Conservation (phyloP, 2,113 vertebrate genomes). For the Variabilichromis moorii region DNA sequence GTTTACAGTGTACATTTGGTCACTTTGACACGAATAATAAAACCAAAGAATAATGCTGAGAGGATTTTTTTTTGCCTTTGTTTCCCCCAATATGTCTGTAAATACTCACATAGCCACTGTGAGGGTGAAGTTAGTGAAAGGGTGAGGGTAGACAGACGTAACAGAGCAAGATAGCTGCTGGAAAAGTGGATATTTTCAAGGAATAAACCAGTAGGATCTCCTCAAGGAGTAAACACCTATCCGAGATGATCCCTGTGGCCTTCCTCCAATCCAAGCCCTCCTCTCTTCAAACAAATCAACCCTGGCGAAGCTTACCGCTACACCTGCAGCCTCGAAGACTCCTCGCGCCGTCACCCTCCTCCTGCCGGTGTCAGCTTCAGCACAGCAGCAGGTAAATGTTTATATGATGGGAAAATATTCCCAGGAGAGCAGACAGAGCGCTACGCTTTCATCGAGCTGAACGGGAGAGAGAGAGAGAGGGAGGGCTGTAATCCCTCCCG, state of each 20-base stretch:
- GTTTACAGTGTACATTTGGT: not conserved
- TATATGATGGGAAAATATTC: not conserved
- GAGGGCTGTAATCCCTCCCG: conserved; percentile 66
- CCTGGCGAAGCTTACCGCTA: conserved; percentile 8
- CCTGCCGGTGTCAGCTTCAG: not conserved
- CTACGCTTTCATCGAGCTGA: not conserved
- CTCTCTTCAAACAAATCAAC: not conserved
- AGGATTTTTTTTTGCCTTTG: not conserved
- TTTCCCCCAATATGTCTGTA: not conserved
- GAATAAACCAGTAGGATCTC: not conserved
- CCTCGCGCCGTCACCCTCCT: not conserved
- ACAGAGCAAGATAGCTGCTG: not conserved
- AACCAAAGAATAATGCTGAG: not conserved
- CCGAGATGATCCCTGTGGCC: not conserved
- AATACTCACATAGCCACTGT: not conserved
- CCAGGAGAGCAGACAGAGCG: not conserved
- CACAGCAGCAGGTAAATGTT: not conserved
- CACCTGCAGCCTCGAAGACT: not conserved
- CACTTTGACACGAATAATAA: not conserved
- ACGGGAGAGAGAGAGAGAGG: conserved; percentile 1
- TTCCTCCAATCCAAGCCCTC: not conserved
- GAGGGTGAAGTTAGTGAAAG: not conserved
- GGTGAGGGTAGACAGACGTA: not conserved
- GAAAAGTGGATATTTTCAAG: not conserved
- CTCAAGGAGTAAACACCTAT: not conserved